Base-by-base conservation (phyloP, 2,888 invertebrate genomes). In the Mylabris sibirica region DNA sequence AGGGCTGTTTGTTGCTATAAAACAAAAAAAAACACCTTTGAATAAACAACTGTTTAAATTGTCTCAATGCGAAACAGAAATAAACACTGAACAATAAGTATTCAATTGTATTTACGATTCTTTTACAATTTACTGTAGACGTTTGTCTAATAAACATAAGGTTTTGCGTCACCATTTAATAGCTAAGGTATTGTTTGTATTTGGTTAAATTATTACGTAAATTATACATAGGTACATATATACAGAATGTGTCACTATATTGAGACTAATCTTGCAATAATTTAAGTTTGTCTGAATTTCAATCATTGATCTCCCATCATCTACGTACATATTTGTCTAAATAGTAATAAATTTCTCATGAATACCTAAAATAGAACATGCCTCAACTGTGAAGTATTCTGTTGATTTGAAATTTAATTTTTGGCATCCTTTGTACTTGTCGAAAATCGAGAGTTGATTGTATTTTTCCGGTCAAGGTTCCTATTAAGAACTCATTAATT, bases 161-260 rank as follows among this genome's bases (percentile, higher is more conserved):
- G 60, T 65, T 65, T 63, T 69, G 63, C 69, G 69, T 69, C 69
- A 69, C 38, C 63, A 5, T 49, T 49, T 49, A 24, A 12, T 49
- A 57, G 57, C 20, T 14, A 24, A 57, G 57, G 57, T 57, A 57
- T 53, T 57, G 57, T 57, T 57, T 57, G 57, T 57, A 6, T 26
- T 57, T 26, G 57, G 57, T n/a, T 57, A 57, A 57, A 57, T 57
- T 57, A 57, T 57, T 24, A 57, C 57, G 57, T 57, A 57, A 26
- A 57, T 57, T 57, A 11, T 14, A 22, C 22, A n/a, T n/a, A n/a
- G n/a, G n/a, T n/a, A n/a, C n/a, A n/a, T n/a, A n/a, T n/a, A n/a
- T n/a, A n/a, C 14, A 26, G 14, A 26, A n/a, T 26, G 26, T 44
- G n/a, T 17, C 17, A 44, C n/a, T 9, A 38, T 12, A 12, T 12